phyloP scores from a whole-genome alignment of 92 coral and sea anemone species.

The Parazoanthus darwini region DNA sequence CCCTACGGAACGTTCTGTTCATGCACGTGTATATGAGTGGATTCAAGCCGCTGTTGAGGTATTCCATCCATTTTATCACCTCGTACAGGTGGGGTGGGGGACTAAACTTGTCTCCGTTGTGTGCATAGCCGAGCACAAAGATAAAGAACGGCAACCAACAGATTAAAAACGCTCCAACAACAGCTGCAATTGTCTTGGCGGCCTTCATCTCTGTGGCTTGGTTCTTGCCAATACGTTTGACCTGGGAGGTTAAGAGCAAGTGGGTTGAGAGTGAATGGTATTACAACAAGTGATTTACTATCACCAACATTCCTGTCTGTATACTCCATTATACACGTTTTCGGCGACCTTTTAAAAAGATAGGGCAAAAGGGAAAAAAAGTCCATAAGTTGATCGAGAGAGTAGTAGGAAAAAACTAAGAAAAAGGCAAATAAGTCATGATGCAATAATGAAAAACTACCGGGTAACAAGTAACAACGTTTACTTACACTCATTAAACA shows the following conservation, averaged over 20 bases:
- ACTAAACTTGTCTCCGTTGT: conserved; percentile 20
- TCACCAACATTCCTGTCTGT: not conserved
- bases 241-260: conserved; percentile 15
- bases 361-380: not conserved
- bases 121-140: conserved; percentile 66
- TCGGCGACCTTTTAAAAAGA: not conserved
- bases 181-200: conserved; percentile 88
- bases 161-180: conserved; percentile 81
- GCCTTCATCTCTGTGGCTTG: conserved; percentile 88
- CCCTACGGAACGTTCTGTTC: conserved; percentile 79
- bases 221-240: conserved; percentile 62
- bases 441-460: too few relatives aligned
- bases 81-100: conserved; percentile 56
- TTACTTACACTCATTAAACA: too few relatives aligned
- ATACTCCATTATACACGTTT: not conserved
- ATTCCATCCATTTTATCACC: conserved; percentile 82
- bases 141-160: conserved; percentile 89
- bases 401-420: not conserved
- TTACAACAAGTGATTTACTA: not conserved
- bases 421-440: not conserved
- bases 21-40: conserved; percentile 87
- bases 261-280: not conserved
- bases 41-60: conserved; percentile 81
- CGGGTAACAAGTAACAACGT: too few relatives aligned
- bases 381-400: not conserved